phyloP scores from a whole-genome alignment of 2,113 vertebrate genomes.

The Agelaius tricolor region DNA sequence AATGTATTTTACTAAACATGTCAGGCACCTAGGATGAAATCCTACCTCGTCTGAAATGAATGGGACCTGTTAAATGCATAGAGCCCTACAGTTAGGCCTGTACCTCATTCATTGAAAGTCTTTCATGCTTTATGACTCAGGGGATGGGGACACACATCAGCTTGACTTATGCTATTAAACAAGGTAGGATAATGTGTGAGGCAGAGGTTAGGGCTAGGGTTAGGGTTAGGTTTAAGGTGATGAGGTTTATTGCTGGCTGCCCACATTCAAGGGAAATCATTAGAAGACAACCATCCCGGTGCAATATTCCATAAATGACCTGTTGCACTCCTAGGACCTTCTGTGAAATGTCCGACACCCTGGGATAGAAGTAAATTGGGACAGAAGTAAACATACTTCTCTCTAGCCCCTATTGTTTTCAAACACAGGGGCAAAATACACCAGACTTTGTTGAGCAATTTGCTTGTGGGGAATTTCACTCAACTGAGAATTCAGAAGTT shows the following conservation, averaged over 20 bases:
- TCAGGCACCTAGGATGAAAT: not conserved
- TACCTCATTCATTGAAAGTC: not conserved
- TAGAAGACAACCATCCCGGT: accelerated
- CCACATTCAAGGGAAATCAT: not conserved
- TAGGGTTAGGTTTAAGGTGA: not conserved
- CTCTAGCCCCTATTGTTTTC: not conserved
- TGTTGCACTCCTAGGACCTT: not conserved
- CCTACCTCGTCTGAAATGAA: not conserved
- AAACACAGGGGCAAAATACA: not conserved
- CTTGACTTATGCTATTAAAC: not conserved
- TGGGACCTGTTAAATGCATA: not conserved
- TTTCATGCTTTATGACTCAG: not conserved
- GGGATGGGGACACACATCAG: accelerated
- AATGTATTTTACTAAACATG: not conserved
- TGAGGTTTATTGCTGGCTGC: not conserved
- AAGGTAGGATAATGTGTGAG: not conserved
- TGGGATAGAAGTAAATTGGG: not conserved
- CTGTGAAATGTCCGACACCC: not conserved
- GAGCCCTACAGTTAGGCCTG: not conserved
- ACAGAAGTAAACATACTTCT: not conserved
- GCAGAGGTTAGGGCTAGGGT: not conserved
- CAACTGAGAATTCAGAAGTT: constrained; percentile 31
- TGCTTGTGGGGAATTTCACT: constrained; percentile 8
- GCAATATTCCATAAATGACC: not conserved
- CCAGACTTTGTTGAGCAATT: constrained; percentile 36